These are phyloP conservation scores for Sussaba pulchella DNA, from an alignment of 2,888 invertebrate genomes.

Conservation along the genomic window DNA sequence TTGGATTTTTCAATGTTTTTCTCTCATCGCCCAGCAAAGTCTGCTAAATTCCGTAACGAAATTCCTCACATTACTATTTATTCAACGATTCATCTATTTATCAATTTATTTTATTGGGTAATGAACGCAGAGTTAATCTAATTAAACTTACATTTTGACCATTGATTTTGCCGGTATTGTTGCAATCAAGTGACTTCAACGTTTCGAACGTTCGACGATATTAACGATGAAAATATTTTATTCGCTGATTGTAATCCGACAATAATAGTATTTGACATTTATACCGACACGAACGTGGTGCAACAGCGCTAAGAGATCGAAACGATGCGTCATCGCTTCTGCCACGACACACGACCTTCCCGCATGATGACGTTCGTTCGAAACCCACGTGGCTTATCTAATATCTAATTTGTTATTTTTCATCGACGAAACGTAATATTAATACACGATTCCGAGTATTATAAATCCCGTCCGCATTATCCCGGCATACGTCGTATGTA, in stretches of 20 bases:
- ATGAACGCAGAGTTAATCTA: too few species aligned
- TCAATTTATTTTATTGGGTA: too few species aligned
- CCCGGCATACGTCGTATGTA: not conserved
- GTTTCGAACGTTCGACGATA: too few species aligned
- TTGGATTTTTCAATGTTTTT: too few species aligned
- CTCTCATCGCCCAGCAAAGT: too few species aligned
- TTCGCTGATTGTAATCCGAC: not conserved
- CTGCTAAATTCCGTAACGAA: too few species aligned
- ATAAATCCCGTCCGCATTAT: conserved; percentile 17
- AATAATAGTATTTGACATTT: not conserved
- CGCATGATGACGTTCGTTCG: conserved; percentile 46
- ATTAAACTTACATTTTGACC: too few species aligned
- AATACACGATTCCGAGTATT: conserved; percentile 44
- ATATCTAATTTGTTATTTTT: conserved; percentile 60
- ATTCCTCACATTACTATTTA: too few species aligned
- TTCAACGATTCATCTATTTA: too few species aligned
- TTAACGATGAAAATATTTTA: not conserved
- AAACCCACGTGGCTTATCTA: conserved; percentile 51
- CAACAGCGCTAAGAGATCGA: conserved; percentile 24
- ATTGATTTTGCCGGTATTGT: too few species aligned
- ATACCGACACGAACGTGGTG: not conserved
- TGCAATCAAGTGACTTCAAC: too few species aligned
- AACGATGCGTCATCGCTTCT: conserved; percentile 53
- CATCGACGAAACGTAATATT: conserved; percentile 52
- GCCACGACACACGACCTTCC: conserved; percentile 39